A percentile compares a stretch with the other conserved stretches of the same genome.
Evolutionary conservation across 2,113 vertebrate species (phyloP).

Genomic region (Myxocyprinus asiaticus): DNA sequence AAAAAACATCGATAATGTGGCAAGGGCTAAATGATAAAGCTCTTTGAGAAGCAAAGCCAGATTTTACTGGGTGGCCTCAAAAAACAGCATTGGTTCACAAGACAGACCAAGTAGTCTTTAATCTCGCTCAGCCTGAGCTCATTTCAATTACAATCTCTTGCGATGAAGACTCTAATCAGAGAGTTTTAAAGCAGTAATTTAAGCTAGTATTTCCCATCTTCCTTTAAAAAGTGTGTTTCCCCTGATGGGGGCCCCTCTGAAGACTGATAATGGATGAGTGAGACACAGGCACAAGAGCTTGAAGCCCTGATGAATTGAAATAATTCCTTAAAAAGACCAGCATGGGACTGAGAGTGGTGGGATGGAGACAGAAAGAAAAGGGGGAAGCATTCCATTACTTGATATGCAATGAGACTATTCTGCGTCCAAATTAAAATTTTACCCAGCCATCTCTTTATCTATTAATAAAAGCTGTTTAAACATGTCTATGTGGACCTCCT

Average conservation of each 20-base stretch:
- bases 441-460: neutral
- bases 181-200: constrained; percentile 54
- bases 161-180: constrained; percentile 61
- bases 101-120: constrained; percentile 40
- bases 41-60: constrained; percentile 18
- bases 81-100: constrained; percentile 36
- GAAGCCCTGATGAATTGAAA: constrained; percentile 50
- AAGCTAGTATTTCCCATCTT: constrained; percentile 34
- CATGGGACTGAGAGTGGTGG: neutral
- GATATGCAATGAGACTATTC: constrained; percentile 10
- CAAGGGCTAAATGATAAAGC: constrained; percentile 18
- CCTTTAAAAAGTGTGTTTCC: constrained; percentile 59
- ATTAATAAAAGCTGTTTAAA: neutral
- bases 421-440: neutral
- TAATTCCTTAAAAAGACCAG: constrained; percentile 40
- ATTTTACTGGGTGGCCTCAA: constrained; percentile 48
- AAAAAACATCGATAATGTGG: neutral
- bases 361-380: too few species aligned
- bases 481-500: too few species aligned
- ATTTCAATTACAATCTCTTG: constrained; percentile 52
- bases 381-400: neutral
- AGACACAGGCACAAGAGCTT: constrained; percentile 46
- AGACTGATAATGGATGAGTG: constrained; percentile 57
- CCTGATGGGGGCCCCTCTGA: constrained; percentile 50
- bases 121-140: constrained; percentile 49